phyloP scores from a whole-genome alignment of 2,797 vertebrate genomes.

The Clarias platycephalus region DNA sequence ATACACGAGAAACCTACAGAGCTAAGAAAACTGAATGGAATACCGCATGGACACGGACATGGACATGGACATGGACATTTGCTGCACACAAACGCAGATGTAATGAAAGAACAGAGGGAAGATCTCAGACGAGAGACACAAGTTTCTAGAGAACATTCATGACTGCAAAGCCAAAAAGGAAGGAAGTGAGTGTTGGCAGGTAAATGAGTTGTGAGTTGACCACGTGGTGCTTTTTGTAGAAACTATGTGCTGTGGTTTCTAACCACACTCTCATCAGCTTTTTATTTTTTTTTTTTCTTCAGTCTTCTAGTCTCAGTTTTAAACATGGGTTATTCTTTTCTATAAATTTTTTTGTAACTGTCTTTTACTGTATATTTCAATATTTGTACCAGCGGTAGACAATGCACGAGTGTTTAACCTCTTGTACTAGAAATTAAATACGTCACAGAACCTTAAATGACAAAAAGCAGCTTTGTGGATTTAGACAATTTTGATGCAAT shows the following conservation, averaged over 20 bases:
- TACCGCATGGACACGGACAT: slow-evolving; percentile 21
- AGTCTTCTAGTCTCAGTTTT: background rate
- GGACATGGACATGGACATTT: background rate
- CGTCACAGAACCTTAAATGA: background rate
- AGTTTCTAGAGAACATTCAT: slow-evolving; percentile 58
- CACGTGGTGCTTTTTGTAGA: slow-evolving; percentile 12
- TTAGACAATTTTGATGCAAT: no score
- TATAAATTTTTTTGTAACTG: background rate
- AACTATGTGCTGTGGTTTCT: slow-evolving; percentile 22
- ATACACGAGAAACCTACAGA: background rate
- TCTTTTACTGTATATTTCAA: background rate
- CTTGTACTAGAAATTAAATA: background rate
- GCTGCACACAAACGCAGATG: background rate
- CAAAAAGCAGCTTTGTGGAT: background rate
- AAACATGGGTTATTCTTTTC: background rate
- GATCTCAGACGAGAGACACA: slow-evolving; percentile 5
- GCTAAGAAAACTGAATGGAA: slow-evolving; percentile 25
- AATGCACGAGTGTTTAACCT: background rate
- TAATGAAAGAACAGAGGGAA: slow-evolving; percentile 3
- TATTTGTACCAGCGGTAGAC: background rate
- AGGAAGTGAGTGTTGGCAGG: slow-evolving; percentile 62
- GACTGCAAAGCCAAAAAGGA: slow-evolving; percentile 26
- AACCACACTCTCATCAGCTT: slow-evolving; percentile 17
- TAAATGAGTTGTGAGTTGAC: slow-evolving; percentile 37
- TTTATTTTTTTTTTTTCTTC: background rate